Evolutionary conservation across 2,797 vertebrate genomes (phyloP).

Genomic region (Moxostoma hubbsi): DNA sequence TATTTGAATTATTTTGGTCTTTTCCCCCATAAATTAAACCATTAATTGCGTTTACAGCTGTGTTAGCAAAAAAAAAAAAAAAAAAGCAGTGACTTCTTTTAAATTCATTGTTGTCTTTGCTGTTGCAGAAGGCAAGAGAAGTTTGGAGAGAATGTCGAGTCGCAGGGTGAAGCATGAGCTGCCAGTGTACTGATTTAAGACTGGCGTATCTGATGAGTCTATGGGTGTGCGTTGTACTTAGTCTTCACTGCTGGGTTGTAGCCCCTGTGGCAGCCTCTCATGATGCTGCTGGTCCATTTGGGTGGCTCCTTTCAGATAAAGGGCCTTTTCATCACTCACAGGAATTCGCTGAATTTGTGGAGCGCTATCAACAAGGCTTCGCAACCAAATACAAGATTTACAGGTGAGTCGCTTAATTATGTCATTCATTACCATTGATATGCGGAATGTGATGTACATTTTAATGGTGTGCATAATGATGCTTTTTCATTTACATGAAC

Average conservation of each 20-base stretch:
- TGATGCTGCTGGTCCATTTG: constrained; percentile 88
- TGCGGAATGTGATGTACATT: neutral
- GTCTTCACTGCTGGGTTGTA: constrained; percentile 87
- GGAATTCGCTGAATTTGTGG: constrained; percentile 96
- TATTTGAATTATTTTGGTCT: neutral
- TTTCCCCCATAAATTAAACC: neutral
- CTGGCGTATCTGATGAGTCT: constrained; percentile 96
- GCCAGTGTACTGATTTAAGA: constrained; percentile 93
- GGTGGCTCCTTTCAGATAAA: constrained; percentile 98
- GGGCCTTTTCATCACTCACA: constrained; percentile 95
- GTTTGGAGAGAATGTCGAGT: constrained; percentile 91
- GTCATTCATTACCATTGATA: neutral
- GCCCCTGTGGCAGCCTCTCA: constrained; percentile 85
- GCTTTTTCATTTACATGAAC: neutral
- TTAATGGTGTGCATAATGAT: neutral
- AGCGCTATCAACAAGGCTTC: constrained; percentile 96
- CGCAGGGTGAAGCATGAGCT: constrained; percentile 95
- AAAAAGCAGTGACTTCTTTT: neutral
- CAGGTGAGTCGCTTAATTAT: constrained; percentile 81
- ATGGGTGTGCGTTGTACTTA: constrained; percentile 94
- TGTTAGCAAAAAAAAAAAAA: neutral
- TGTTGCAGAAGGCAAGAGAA: constrained; percentile 60
- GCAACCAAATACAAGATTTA: constrained; percentile 98
- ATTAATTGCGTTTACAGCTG: neutral
- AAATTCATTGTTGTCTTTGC: constrained; percentile 37